These are phyloP conservation scores for Falco rusticolus DNA, from an alignment of 2,797 vertebrate species.

Conservation along the genomic window DNA sequence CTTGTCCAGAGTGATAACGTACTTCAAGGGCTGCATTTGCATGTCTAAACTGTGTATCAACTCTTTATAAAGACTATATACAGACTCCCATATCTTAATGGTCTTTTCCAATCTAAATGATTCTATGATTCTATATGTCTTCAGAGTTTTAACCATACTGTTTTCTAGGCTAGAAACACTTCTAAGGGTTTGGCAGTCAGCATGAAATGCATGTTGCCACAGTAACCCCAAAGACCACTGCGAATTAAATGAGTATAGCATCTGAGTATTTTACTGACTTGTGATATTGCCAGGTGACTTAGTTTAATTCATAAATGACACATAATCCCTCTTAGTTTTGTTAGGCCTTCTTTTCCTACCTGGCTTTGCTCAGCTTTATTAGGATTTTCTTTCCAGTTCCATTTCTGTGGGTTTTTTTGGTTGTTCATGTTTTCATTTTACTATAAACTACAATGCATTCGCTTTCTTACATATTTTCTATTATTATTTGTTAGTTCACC, in stretches of 20 bases:
- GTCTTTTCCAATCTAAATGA: background rate
- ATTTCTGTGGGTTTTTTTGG: background rate
- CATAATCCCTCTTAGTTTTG: background rate
- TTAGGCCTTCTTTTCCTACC: background rate
- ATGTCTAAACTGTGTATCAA: background rate
- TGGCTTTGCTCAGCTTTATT: background rate
- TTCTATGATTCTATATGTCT: background rate
- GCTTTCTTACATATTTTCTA: background rate
- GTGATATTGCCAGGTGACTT: background rate
- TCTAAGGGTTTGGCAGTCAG: background rate
- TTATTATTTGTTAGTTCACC: background rate
- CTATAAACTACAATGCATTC: rapidly evolving
- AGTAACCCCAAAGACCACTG: background rate
- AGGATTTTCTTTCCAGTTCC: background rate
- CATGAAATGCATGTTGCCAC: background rate
- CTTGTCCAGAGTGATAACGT: background rate
- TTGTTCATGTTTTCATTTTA: background rate
- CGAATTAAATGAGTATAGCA: background rate
- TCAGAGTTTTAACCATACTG: background rate
- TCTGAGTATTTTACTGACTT: background rate
- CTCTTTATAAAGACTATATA: background rate
- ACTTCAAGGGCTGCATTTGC: background rate
- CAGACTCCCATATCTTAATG: background rate
- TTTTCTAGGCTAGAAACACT: background rate
- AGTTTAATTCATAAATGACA: background rate